A percentile compares a stretch with the other conserved stretches of the same genome.
phyloP scores from a whole-genome alignment of 1,140 invertebrate genomes.

The Drosophila sechellia region DNA sequence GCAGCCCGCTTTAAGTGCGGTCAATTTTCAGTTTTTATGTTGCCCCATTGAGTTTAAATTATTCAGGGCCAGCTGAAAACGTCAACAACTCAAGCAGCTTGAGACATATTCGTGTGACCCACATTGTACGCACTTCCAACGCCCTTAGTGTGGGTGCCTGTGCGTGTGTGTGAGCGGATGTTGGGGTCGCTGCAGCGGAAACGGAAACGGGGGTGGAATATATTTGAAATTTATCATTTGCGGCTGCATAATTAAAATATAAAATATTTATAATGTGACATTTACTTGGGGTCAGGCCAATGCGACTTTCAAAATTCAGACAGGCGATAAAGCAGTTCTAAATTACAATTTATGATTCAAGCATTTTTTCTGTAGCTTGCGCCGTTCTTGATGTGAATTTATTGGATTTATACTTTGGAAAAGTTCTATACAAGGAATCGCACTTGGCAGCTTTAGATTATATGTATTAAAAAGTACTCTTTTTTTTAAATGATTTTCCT shows the following conservation, averaged over 20 bases:
- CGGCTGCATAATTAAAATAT: slow-evolving; percentile 75
- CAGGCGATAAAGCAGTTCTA: slow-evolving; percentile 4
- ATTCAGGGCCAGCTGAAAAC: slow-evolving; percentile 49
- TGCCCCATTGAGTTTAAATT: slow-evolving; percentile 50
- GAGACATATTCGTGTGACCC: slow-evolving; percentile 62
- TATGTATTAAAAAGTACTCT: too few relatives aligned
- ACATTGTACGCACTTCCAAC: slow-evolving; percentile 52
- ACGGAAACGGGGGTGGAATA: slow-evolving; percentile 14
- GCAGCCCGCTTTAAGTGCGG: slow-evolving; percentile 57
- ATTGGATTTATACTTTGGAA: not conserved
- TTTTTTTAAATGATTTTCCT: too few relatives aligned
- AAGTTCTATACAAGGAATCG: not conserved
- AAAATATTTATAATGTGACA: slow-evolving; percentile 64
- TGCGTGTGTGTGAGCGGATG: slow-evolving; percentile 5
- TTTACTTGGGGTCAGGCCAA: slow-evolving; percentile 27
- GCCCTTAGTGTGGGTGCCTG: slow-evolving; percentile 5
- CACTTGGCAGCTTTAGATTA: too few relatives aligned
- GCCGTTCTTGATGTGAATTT: not conserved
- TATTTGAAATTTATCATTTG: slow-evolving; percentile 65
- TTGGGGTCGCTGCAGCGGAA: slow-evolving; percentile 10
- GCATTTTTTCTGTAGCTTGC: not conserved
- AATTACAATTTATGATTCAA: slow-evolving; percentile 4
- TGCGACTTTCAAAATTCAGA: not conserved
- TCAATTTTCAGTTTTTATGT: slow-evolving; percentile 77
- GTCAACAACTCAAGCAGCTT: slow-evolving; percentile 40